A percentile compares a stretch with the other conserved stretches of the same genome.
Conservation (phyloP, 2,888 invertebrate genomes). For the Glaucopsyche alexis region DNA sequence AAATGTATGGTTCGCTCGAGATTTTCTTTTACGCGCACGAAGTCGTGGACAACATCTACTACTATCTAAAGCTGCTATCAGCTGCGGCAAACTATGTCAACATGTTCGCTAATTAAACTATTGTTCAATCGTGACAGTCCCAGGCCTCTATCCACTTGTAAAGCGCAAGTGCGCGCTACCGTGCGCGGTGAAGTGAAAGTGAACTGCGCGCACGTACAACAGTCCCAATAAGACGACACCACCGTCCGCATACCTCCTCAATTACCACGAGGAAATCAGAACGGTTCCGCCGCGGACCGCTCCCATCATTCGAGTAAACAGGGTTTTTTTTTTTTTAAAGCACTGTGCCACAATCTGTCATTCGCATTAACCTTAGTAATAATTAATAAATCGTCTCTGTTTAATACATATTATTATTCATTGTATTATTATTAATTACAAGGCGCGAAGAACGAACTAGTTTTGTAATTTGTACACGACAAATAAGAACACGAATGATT, state of each 20-base stretch:
- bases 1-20: no score
- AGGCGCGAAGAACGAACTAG: not conserved
- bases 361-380: not conserved
- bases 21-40: no score
- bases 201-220: conserved; percentile 73
- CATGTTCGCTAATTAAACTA: not conserved
- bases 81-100: not conserved
- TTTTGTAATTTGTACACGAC: not conserved
- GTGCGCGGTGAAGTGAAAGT: conserved; percentile 76
- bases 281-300: conserved; percentile 52
- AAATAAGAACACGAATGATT: not conserved
- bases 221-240: conserved; percentile 77
- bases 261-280: conserved; percentile 77
- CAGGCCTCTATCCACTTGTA: conserved; percentile 35
- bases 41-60: no score
- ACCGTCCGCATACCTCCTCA: conserved; percentile 76
- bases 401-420: not conserved
- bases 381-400: not conserved
- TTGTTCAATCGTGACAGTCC: conserved; percentile 4
- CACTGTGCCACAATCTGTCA: not conserved
- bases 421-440: not conserved
- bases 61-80: not conserved
- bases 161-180: conserved; percentile 51
- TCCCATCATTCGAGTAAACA: conserved; percentile 41
- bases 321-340: no score